Evolutionary conservation across 2,888 invertebrate genomes (phyloP), one percentile per base, ranked within the genome.

Genomic region (Calliopum simillimum): DNA sequence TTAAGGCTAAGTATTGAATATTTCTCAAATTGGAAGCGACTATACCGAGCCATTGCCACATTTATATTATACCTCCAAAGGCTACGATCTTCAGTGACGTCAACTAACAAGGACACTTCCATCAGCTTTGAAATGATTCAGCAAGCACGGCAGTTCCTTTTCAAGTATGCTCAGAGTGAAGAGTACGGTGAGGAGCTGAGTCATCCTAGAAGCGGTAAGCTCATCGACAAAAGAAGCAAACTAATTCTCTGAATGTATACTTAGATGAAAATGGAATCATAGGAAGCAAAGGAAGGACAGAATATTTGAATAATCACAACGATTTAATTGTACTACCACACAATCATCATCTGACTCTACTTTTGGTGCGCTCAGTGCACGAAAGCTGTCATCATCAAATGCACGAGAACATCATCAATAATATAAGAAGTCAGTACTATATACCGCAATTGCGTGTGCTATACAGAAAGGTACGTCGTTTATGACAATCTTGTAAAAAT

Each of bases 401-500:
- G 1, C 72, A 72, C 21, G 69, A 72, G 19, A 69, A 69, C 0
- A 41, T 62, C 2, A 63, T 72, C 2, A 67, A 69, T 49, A 61
- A 53, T 11, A 58, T 72, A 25, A 72, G 41, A 64, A 59, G 68
- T 4, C 51, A 25, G 5, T 70, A 56, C 25, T 70, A 51, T 21
- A 72, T 70, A 53, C 65, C 72, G 23, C 16, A 12, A n/a, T 66
- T 66, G 4, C 69, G 66, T 6, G 62, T 69, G 1, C 3, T 69
- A 14, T 71, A 58, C 16, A 67, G 69, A 21, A 61, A 43, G 12
- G 71, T 61, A 1, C 72, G 69, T 11, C 69, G 66, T 4, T n/a
- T 4, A 13, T 72, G 66, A 21, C 66, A 72, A 65, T 53, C 43
- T 25, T 72, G 72, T 58, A 69, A 63, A 63, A 72, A 59, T 16